Evolutionary conservation across 2,113 vertebrate genomes (phyloP).

Genomic region (Caloenas nicobarica): DNA sequence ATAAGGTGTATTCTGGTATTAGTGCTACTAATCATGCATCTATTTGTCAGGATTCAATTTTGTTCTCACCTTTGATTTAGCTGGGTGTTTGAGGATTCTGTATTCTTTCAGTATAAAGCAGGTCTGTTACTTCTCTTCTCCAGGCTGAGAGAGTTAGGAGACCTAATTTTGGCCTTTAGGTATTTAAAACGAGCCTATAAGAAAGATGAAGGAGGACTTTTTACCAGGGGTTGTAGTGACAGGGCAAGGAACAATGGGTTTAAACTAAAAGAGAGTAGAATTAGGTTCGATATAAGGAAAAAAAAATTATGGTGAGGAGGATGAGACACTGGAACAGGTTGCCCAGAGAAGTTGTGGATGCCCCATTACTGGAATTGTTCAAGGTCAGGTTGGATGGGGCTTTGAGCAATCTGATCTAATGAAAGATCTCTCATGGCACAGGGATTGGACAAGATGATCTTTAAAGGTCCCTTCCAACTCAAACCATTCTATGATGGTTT

Average conservation of each 20-base stretch:
- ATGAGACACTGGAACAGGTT: background rate
- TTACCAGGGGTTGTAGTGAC: background rate
- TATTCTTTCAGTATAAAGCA: background rate
- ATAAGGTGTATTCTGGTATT: background rate
- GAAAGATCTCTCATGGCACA: background rate
- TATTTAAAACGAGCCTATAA: background rate
- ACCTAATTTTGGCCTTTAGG: background rate
- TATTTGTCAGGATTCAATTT: background rate
- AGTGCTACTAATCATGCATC: background rate
- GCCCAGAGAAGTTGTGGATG: background rate
- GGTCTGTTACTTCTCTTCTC: background rate
- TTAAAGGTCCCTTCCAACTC: background rate
- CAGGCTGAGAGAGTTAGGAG: background rate
- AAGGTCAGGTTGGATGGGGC: background rate
- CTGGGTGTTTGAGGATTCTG: background rate
- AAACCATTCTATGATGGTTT: background rate
- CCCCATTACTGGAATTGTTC: background rate
- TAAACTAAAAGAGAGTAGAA: background rate
- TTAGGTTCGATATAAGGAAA: background rate
- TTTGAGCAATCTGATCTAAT: background rate
- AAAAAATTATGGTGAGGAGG: background rate
- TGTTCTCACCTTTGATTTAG: background rate
- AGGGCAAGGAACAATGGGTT: background rate
- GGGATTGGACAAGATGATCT: background rate
- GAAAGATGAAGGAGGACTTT: background rate